These are phyloP conservation scores for Eledona agricola DNA, from an alignment of 2,888 invertebrate genomes.

Conservation along the genomic window DNA sequence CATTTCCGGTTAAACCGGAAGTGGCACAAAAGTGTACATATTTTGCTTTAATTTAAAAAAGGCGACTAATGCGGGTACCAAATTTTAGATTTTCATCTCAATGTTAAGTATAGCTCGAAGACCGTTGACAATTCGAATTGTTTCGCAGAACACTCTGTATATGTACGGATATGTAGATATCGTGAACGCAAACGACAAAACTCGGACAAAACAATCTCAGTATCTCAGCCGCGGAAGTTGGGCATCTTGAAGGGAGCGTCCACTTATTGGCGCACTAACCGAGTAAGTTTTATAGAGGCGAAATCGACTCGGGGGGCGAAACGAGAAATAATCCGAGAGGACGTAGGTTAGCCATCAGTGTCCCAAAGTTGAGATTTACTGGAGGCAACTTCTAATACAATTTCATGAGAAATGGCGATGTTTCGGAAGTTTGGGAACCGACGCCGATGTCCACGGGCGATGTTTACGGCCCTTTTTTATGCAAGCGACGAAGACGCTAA, in stretches of 20 bases:
- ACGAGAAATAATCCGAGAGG: slow-evolving; percentile 36
- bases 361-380: slow-evolving; percentile 50
- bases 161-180: too few species aligned
- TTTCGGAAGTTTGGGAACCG: slow-evolving; percentile 43
- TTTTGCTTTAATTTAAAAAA: too few species aligned
- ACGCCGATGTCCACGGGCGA: slow-evolving; percentile 26
- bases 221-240: too few species aligned
- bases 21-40: too few species aligned
- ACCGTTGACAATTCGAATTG: too few species aligned
- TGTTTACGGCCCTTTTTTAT: slow-evolving; percentile 40
- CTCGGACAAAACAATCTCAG: too few species aligned
- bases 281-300: slow-evolving; percentile 42
- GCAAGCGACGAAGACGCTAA: slow-evolving; percentile 6
- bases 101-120: too few species aligned
- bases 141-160: too few species aligned
- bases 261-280: slow-evolving; percentile 19
- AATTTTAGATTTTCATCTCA: too few species aligned
- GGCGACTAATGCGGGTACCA: too few species aligned
- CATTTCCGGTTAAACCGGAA: too few species aligned
- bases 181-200: too few species aligned
- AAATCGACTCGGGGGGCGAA: slow-evolving; percentile 34
- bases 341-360: slow-evolving; percentile 49
- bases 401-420: slow-evolving; percentile 49
- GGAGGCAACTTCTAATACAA: slow-evolving; percentile 50
- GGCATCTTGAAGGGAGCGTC: slow-evolving; percentile 8